phyloP scores from a whole-genome alignment of 64 coral and sea anemone genomes.

The Orbicella faveolata region DNA sequence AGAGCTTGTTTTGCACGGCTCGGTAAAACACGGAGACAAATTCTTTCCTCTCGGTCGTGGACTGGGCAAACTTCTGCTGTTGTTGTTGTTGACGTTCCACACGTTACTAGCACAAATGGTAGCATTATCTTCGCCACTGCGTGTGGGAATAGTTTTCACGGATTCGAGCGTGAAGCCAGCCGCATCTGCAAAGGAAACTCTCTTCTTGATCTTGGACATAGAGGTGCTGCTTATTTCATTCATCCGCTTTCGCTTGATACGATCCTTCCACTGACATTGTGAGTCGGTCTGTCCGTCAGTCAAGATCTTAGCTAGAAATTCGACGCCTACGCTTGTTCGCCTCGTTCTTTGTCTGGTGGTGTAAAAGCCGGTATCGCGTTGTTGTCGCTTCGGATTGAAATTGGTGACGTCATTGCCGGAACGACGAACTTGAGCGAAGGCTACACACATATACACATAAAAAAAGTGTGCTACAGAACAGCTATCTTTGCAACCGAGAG shows the following conservation, averaged over 20 bases:
- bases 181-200: slow-evolving; percentile 57
- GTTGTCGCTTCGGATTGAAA: no score
- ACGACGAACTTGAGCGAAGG: no score
- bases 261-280: no score
- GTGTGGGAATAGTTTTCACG: slow-evolving; percentile 47
- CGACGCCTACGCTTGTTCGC: no score
- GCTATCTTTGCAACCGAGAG: no score
- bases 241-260: background rate
- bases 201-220: slow-evolving; percentile 20
- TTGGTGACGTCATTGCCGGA: no score
- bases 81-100: background rate
- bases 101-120: background rate
- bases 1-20: background rate
- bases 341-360: no score
- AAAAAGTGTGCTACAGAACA: no score
- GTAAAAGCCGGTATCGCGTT: no score
- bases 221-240: background rate
- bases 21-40: background rate
- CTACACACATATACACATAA: no score
- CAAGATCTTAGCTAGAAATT: no score
- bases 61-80: background rate
- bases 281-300: no score
- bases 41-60: background rate
- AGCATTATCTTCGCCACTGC: slow-evolving; percentile 4
- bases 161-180: background rate